Evolutionary conservation across 2,797 vertebrate species (phyloP).

Genomic region (Antennarius maculatus): DNA sequence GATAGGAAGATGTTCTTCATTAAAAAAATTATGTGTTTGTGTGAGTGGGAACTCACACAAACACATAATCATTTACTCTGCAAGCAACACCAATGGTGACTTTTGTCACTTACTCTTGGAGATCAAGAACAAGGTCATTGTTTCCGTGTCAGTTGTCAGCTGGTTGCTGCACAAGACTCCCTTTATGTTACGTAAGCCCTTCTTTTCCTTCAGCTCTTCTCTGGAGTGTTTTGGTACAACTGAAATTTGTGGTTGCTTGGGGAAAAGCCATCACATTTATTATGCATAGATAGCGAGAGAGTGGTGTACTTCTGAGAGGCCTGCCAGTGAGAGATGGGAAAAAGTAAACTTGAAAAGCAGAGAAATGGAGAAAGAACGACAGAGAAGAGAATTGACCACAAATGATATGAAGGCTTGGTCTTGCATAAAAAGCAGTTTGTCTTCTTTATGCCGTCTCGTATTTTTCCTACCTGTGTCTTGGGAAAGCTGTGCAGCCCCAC

Average conservation of each 20-base stretch:
- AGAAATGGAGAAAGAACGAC: slow-evolving; percentile 11
- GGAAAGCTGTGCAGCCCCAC: neutral
- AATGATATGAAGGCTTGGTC: slow-evolving; percentile 5
- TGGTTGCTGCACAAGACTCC: slow-evolving; percentile 27
- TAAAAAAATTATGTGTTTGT: too few species aligned
- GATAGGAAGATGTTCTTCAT: neutral
- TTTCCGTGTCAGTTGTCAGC: neutral
- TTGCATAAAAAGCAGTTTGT: slow-evolving; percentile 12
- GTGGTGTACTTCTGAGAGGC: slow-evolving; percentile 18
- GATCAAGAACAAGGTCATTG: slow-evolving; percentile 11
- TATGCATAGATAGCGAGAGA: slow-evolving; percentile 54
- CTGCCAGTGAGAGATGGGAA: slow-evolving; percentile 10
- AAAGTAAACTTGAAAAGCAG: slow-evolving; percentile 7
- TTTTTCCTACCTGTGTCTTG: neutral
- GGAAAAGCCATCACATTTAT: slow-evolving; percentile 59
- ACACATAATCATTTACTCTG: neutral
- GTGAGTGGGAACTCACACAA: too few species aligned
- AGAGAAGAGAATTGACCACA: slow-evolving; percentile 8
- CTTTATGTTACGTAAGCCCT: slow-evolving; percentile 35
- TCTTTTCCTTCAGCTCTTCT: slow-evolving; percentile 25
- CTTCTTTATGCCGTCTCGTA: neutral
- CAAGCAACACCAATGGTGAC: neutral
- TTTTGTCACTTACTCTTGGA: slow-evolving; percentile 1
- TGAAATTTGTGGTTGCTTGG: slow-evolving; percentile 47
- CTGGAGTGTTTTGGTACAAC: slow-evolving; percentile 47